Evolutionary conservation across 1,140 invertebrate species (phyloP).

Genomic region (Aphelenchoides besseyi): DNA sequence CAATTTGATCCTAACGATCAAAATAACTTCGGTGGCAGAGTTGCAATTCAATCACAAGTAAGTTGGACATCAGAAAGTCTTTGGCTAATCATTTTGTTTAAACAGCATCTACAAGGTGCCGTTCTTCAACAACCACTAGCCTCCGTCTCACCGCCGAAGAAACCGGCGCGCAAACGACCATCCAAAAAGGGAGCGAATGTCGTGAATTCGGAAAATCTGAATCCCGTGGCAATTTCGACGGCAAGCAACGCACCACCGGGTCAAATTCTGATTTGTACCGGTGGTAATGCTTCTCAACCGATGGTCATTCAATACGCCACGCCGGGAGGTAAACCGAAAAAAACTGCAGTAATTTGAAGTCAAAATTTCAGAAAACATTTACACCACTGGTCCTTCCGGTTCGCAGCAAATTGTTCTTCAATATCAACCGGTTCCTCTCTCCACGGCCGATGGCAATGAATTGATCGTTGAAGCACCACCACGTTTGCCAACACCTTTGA

Average conservation of each 20-base stretch:
- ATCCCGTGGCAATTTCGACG: background rate
- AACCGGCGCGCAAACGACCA: background rate
- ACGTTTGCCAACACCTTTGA: constrained; percentile 4
- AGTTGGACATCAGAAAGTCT: background rate
- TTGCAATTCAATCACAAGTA: background rate
- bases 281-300: background rate
- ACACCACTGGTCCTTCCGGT: background rate
- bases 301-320: background rate
- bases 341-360: background rate
- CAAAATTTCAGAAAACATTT: background rate
- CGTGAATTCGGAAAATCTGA: background rate
- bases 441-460: background rate
- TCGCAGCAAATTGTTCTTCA: constrained; percentile 13
- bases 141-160: background rate
- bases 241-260: background rate
- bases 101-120: background rate
- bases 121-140: background rate
- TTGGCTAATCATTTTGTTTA: background rate
- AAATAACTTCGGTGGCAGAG: background rate
- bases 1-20: background rate
- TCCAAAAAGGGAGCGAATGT: background rate
- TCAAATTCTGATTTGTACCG: constrained; percentile 5
- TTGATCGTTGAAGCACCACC: background rate
- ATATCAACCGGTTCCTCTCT: constrained; percentile 5
- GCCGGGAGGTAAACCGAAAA: background rate